phyloP scores from a whole-genome alignment of 2,888 invertebrate genomes.

The Netelia virgata region DNA sequence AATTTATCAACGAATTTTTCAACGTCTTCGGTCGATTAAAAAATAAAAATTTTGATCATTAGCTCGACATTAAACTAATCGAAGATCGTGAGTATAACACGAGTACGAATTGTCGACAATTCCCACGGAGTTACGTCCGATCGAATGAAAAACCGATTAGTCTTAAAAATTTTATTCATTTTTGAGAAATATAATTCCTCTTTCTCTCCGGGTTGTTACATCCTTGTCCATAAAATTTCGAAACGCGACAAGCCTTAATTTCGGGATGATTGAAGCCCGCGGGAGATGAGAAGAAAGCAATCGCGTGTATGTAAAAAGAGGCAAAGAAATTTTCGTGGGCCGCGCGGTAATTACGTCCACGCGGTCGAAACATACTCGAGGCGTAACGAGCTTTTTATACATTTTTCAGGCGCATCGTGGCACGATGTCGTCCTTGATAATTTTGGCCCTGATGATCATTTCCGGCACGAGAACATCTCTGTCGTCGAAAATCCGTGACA shows the following conservation, averaged over 20 bases:
- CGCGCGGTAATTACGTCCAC: not conserved
- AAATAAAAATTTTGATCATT: too few relatives aligned
- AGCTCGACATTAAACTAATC: too few relatives aligned
- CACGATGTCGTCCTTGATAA: slow-evolving; percentile 56
- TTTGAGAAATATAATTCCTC: not conserved
- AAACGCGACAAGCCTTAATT: not conserved
- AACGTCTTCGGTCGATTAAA: too few relatives aligned
- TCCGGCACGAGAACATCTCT: slow-evolving; percentile 40
- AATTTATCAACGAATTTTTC: too few relatives aligned
- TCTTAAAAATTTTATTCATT: not conserved
- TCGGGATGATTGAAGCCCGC: not conserved
- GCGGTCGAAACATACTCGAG: not conserved
- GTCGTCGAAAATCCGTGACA: slow-evolving; percentile 12
- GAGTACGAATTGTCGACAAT: not conserved
- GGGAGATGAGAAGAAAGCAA: not conserved
- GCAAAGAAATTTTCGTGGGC: not conserved
- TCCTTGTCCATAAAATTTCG: not conserved
- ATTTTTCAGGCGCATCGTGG: slow-evolving; percentile 1
- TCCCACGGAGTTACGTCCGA: not conserved
- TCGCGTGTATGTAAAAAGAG: not conserved
- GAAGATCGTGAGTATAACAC: too few relatives aligned
- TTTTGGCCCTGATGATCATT: slow-evolving; percentile 51
- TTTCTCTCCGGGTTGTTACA: not conserved
- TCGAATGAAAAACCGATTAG: not conserved
- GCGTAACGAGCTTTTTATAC: slow-evolving; percentile 26